A percentile compares a stretch with the other conserved stretches of the same genome.
Conservation (phyloP, 2,113 vertebrate species). For the Pedetes capensis region DNA sequence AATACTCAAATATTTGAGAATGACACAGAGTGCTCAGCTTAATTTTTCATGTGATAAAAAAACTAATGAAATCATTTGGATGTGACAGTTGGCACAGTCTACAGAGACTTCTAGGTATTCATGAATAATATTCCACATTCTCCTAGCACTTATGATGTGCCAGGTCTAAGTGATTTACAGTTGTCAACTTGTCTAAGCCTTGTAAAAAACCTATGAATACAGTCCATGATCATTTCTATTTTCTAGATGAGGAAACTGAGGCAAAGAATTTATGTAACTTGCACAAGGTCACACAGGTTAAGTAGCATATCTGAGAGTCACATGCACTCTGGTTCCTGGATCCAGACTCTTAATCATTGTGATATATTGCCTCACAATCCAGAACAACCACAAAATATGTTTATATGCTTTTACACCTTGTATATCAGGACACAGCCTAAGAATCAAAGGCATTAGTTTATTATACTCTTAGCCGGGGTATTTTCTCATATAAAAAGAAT, state of each 20-base stretch:
- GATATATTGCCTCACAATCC: neutral
- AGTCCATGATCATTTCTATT: neutral
- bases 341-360: neutral
- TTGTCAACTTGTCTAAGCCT: neutral
- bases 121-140: neutral
- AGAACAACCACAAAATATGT: neutral
- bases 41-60: neutral
- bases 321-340: neutral
- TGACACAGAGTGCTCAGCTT: neutral
- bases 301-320: neutral
- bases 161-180: neutral
- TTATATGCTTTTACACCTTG: neutral
- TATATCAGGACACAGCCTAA: neutral
- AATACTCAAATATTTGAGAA: neutral
- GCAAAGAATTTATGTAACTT: neutral
- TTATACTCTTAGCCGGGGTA: neutral
- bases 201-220: neutral
- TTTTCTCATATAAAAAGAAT: constrained; percentile 64
- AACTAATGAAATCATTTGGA: constrained; percentile 3
- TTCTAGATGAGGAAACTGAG: constrained; percentile 9
- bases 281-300: neutral
- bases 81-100: neutral
- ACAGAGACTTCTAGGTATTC: neutral
- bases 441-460: constrained; percentile 27
- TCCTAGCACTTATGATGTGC: neutral